Percentiles rank a stretch among this genome's conserved stretches.
phyloP scores from a whole-genome alignment of 1,140 invertebrate species.

The Gonioctena quinquepunctata region DNA sequence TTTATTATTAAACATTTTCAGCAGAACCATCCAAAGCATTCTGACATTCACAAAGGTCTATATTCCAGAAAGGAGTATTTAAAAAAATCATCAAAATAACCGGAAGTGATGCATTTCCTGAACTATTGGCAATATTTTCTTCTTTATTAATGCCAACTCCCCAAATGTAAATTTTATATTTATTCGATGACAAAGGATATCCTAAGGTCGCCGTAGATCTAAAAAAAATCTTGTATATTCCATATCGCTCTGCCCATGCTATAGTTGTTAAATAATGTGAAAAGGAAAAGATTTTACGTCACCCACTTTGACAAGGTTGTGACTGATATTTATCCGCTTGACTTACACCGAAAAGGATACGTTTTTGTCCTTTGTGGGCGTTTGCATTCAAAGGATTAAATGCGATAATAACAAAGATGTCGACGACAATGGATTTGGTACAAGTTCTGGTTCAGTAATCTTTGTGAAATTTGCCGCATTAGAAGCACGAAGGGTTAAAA shows the following conservation, averaged over 20 bases:
- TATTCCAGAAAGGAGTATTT: no score
- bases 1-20: no score
- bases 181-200: no score
- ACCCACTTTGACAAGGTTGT: conserved; percentile 33
- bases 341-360: conserved; percentile 30
- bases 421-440: conserved; percentile 8
- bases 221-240: no score
- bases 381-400: conserved; percentile 36
- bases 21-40: no score
- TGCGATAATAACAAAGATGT: conserved; percentile 23
- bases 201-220: no score
- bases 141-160: no score
- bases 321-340: conserved; percentile 40
- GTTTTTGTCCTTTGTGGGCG: conserved; percentile 20
- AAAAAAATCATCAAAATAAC: no score
- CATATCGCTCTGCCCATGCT: neutral
- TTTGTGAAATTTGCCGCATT: conserved; percentile 1
- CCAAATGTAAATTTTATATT: no score
- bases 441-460: conserved; percentile 7
- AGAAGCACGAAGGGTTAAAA: neutral
- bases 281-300: neutral
- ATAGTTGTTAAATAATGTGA: neutral
- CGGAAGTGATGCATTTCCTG: no score
- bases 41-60: no score
- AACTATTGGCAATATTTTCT: no score